A percentile compares a stretch with the other conserved stretches of the same genome.
These are phyloP conservation scores for Muntiacus reevesi DNA, from an alignment of 2,113 vertebrate genomes.

Conservation along the genomic window DNA sequence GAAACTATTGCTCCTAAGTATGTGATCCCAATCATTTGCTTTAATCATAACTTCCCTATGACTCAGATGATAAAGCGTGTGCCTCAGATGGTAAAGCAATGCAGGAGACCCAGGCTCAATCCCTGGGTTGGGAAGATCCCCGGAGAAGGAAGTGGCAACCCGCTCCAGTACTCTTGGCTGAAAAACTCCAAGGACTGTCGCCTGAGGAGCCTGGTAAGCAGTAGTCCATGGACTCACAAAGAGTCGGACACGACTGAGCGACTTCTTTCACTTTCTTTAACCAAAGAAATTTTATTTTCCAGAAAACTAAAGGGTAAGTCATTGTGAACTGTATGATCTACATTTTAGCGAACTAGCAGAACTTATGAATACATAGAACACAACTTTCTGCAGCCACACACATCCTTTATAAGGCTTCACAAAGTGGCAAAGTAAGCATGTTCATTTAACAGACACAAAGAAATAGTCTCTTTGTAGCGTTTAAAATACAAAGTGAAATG, in stretches of 20 bases:
- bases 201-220: too few species aligned
- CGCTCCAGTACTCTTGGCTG: too few species aligned
- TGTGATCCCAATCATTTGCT: not conserved
- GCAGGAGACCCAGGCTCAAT: too few species aligned
- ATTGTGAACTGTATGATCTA: not conserved
- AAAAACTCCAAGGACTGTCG: too few species aligned
- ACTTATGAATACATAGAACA: not conserved
- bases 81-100: too few species aligned
- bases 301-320: not conserved
- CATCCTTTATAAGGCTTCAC: not conserved
- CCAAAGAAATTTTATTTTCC: not conserved
- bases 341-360: not conserved
- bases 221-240: too few species aligned
- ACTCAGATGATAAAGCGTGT: too few species aligned
- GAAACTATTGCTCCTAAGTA: not conserved
- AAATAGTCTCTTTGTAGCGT: not conserved
- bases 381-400: not conserved
- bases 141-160: too few species aligned
- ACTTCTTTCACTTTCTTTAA: not conserved
- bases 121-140: too few species aligned
- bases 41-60: not conserved
- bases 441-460: not conserved
- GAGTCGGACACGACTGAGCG: too few species aligned
- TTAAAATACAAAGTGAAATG: not conserved
- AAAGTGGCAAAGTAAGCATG: not conserved